A percentile compares a stretch with the other conserved stretches of the same genome.
Conservation (phyloP, 2,888 invertebrate genomes). For the Pristionchus arcanus region DNA sequence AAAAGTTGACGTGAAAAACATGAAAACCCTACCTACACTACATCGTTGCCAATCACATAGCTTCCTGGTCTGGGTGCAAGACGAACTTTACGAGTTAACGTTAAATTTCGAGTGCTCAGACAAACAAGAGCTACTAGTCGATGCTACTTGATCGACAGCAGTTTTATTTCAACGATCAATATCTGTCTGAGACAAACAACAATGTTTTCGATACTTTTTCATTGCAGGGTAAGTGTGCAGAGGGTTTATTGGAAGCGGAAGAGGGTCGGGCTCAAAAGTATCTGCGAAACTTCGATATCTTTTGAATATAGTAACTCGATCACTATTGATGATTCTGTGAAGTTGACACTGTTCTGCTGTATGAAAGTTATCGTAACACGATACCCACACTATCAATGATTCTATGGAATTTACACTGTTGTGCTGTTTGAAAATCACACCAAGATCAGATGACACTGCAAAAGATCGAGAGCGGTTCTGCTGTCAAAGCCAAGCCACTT, state of each 20-base stretch:
- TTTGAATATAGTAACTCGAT: no score
- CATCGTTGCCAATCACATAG: neutral
- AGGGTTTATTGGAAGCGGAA: slow-evolving; percentile 23
- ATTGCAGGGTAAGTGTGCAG: neutral
- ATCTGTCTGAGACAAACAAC: neutral
- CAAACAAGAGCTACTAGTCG: neutral
- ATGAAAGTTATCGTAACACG: no score
- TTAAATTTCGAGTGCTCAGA: neutral
- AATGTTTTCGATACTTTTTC: neutral
- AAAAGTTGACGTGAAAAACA: neutral
- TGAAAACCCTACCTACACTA: neutral
- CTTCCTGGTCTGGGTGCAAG: neutral
- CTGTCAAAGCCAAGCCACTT: neutral
- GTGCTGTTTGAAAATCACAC: neutral
- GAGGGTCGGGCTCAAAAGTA: neutral
- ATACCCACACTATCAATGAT: neutral
- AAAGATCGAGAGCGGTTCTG: neutral
- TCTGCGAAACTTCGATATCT: neutral
- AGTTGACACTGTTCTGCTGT: no score
- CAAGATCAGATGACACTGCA: neutral
- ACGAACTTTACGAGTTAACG: neutral
- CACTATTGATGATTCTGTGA: no score
- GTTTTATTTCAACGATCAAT: neutral
- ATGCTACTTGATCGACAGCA: neutral
- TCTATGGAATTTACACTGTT: neutral